These are phyloP conservation scores for Pharmacophagus antenor DNA, from an alignment of 2,888 invertebrate species.

Conservation along the genomic window DNA sequence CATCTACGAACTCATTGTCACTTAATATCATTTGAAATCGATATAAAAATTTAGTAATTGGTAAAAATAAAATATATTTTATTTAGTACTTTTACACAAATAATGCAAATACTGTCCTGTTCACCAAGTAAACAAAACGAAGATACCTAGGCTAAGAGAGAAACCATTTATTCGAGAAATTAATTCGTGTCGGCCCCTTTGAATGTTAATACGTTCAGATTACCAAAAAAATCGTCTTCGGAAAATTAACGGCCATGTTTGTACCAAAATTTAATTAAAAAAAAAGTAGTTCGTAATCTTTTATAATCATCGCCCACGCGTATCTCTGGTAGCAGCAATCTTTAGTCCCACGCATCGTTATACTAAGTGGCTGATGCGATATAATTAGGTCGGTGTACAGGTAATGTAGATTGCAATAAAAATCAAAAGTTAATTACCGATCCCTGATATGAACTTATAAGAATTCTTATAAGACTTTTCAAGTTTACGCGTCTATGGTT, in stretches of 20 bases:
- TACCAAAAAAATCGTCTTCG: conserved; percentile 23
- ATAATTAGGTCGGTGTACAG: conserved; percentile 18
- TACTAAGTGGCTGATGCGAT: conserved; percentile 26
- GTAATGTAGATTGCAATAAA: conserved; percentile 15
- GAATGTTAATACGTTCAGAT: conserved; percentile 12
- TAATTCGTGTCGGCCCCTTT: conserved; percentile 25
- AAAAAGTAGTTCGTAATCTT: conserved; percentile 25
- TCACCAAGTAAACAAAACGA: not conserved
- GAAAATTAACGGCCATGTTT: conserved; percentile 24
- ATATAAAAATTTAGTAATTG: no score
- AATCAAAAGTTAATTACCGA: conserved; percentile 17
- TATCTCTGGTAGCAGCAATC: conserved; percentile 23
- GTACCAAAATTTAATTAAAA: conserved; percentile 29
- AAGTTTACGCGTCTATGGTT: not conserved
- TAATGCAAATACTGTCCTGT: not conserved
- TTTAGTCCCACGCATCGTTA: conserved; percentile 27
- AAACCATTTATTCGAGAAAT: conserved; percentile 10
- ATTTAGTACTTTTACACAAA: not conserved
- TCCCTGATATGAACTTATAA: not conserved
- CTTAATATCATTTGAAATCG: no score
- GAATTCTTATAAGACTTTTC: not conserved
- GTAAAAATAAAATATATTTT: no score
- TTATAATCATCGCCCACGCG: conserved; percentile 29
- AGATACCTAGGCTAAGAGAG: conserved; percentile 7
- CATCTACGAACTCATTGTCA: no score